Percentiles rank a stretch among this genome's conserved stretches.
phyloP scores from a whole-genome alignment of 2,113 vertebrate genomes.

The Syngnathus scovelli region DNA sequence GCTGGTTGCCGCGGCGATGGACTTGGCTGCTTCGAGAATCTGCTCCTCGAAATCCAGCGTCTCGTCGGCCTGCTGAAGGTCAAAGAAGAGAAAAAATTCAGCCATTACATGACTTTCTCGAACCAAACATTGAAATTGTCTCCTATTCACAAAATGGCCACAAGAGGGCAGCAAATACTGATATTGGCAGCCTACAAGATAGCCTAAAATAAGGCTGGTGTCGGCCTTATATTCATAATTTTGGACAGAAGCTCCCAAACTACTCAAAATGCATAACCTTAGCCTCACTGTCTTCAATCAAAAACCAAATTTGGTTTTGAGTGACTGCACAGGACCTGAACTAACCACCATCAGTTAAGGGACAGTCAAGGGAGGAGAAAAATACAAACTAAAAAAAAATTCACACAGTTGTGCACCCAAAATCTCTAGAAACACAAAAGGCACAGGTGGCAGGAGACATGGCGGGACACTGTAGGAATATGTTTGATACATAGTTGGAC shows the following conservation, averaged over 20 bases:
- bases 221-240: no score
- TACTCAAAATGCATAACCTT: not conserved
- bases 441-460: constrained; percentile 86
- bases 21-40: constrained; percentile 97
- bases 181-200: no score
- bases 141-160: no score
- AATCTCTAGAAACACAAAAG: constrained; percentile 60
- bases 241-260: no score
- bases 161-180: no score
- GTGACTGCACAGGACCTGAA: constrained; percentile 5
- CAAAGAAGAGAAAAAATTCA: constrained; percentile 52
- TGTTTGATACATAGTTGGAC: constrained; percentile 99
- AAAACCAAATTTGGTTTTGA: not conserved
- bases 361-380: constrained; percentile 13
- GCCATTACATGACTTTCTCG: no score
- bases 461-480: constrained; percentile 99
- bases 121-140: no score
- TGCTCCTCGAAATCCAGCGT: constrained; percentile 98
- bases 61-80: constrained; percentile 92
- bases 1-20: constrained; percentile 95
- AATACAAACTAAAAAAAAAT: not conserved
- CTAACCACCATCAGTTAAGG: constrained; percentile 25
- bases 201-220: no score
- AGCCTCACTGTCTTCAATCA: not conserved
- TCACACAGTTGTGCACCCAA: constrained; percentile 44